phyloP scores from a whole-genome alignment of 2,797 vertebrate genomes.

The Clarias platycephalus region DNA sequence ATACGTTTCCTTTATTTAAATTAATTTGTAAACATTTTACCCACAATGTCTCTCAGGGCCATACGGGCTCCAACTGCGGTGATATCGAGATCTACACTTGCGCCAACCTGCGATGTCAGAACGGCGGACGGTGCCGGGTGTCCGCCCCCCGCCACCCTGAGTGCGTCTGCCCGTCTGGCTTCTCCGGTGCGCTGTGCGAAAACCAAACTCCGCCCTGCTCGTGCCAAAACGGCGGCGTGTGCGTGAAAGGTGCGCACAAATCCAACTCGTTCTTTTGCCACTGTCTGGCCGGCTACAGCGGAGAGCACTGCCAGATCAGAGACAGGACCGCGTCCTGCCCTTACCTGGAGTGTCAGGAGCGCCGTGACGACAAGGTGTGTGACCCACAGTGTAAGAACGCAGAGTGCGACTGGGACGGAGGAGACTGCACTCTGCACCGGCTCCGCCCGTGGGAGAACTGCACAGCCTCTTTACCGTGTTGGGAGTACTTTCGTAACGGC shows the following conservation, averaged over 20 bases:
- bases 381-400: constrained; percentile 85
- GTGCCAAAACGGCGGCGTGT: constrained; percentile 87
- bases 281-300: constrained; percentile 74
- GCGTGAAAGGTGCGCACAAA: constrained; percentile 71
- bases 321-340: constrained; percentile 51
- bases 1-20: not conserved
- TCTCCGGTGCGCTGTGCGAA: constrained; percentile 78
- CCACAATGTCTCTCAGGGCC: constrained; percentile 72
- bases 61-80: constrained; percentile 82
- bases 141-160: constrained; percentile 64
- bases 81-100: constrained; percentile 81
- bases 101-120: constrained; percentile 79
- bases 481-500: constrained; percentile 81
- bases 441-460: constrained; percentile 85
- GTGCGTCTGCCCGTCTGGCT: constrained; percentile 79
- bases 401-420: constrained; percentile 89
- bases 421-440: constrained; percentile 87
- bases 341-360: constrained; percentile 69
- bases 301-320: constrained; percentile 73
- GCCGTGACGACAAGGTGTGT: constrained; percentile 78
- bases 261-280: constrained; percentile 75
- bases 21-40: not conserved
- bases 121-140: constrained; percentile 80
- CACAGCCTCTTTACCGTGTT: constrained; percentile 75
- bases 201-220: constrained; percentile 65